Evolutionary conservation across 2,888 invertebrate genomes (phyloP), one percentile per base, ranked within the genome.

Genomic region (Neocrepidodera transversa): DNA sequence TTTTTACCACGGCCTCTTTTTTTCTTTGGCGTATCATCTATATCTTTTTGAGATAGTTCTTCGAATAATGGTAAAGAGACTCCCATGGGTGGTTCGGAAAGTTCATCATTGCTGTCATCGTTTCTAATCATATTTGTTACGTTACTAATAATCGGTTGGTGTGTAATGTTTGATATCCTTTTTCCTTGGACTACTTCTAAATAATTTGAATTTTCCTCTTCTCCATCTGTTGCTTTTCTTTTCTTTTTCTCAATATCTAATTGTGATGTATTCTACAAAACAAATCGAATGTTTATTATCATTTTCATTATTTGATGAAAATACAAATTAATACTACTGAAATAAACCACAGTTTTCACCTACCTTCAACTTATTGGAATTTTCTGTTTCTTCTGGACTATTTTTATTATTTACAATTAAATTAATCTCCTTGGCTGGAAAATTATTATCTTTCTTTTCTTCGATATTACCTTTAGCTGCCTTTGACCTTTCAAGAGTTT

Each of bases 341-440:
- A 23, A 23, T 23, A 23, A 23, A 23, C 23, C 23, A 3, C 7
- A 23, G 23, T 6, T 23, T 23, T 23, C 3, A 28, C 28, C 10
- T 28, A 28, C 28, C 3, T 28, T 28, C 10, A 28, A 28, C 6
- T 6, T 23, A 23, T 6, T 23, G 23, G 23, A 23, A 6, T 23
- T 23, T 32, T 75, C 76, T 66, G 75, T 74, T 62, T 77, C 76
- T 51, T 75, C 74, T 50, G 75, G 81, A 81, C 79, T 83, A 80
- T 62, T 81, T 81, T 72, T 71, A 47, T 75, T 73, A 13, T 32
- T 74, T 55, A 81, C 79, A 59, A 76, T 76, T 20, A 81, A 77
- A 52, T 82, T 80, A 53, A 82, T 81, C 35, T 61, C 54, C 6
- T 13, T 32, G 11, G 3, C 11, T 11, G 32, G 11, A 32, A 1